Base-by-base conservation (phyloP, 2,113 vertebrate genomes). In the Murina feae region DNA sequence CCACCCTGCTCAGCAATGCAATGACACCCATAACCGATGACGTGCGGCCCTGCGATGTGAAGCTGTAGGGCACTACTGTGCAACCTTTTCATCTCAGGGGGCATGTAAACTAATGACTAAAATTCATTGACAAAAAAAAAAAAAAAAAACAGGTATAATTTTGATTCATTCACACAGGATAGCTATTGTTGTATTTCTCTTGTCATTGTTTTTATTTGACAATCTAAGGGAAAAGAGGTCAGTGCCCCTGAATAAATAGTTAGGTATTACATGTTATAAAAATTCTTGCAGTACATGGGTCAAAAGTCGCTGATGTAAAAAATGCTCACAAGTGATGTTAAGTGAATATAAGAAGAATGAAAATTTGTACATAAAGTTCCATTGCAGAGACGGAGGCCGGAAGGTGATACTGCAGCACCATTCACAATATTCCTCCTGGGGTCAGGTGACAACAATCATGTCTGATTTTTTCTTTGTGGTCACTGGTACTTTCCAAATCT, bases 261-360 rank as follows among this genome's bases (percentile, higher is more conserved):
- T n/a, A 68, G n/a, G 66, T 68, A 35, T 35, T 18, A 9, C n/a
- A 35, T 18, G 66, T 35, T 35, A 35, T 68, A 35, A 35, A 68
- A 68, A 35, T 68, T 68, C 66, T n/a, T 35, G 66, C 9, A n/a
- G n/a, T 20, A 18, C 66, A 66, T 9, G 23, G 58, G 58, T 66
- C 32, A 30, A 18, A 66, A 66, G 32, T 66, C 14, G 2, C 30
- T 4, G 28, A 16, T 0, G 9, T 35, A 32, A 44, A 63, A 13
- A 42, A 9, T 2, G 17, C 28, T 60, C 87, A 1, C 0, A 0
- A 0, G 14, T 0, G 1, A 25, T 47, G 7, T 1, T 47, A 4
- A 21, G 17, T 4, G 69, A 49, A 20, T 2, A 5, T 5, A 68
- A 51, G 65, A 39, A 39, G 53, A 47, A n/a, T 14, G 1, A 37